These are phyloP conservation scores for Eulemur coronatus DNA, from an alignment of 2,797 vertebrate genomes.

Conservation along the genomic window DNA sequence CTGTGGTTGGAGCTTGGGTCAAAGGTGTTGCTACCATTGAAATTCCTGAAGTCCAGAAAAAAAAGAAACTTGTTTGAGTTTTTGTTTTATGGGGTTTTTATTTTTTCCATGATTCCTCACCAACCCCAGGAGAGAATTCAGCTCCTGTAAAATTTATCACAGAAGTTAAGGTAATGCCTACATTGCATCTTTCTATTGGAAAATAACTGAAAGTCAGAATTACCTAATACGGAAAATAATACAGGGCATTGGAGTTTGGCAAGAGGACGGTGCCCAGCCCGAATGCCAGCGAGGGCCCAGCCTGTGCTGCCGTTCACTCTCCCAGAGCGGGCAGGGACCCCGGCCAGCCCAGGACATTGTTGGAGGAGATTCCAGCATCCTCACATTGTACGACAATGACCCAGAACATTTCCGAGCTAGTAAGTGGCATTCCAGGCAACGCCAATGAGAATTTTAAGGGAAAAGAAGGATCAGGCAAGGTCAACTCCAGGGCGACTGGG, in stretches of 20 bases:
- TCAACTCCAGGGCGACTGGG: neutral
- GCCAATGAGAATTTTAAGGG: neutral
- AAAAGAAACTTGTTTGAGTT: rapidly evolving
- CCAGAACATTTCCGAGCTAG: neutral
- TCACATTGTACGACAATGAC: neutral
- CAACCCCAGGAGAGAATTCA: neutral
- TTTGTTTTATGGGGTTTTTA: neutral
- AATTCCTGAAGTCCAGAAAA: neutral
- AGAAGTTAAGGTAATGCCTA: neutral
- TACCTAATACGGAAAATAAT: neutral
- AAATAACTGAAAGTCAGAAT: constrained; percentile 19
- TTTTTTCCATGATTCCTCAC: neutral
- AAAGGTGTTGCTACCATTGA: neutral
- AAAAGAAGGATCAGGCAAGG: neutral
- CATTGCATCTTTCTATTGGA: neutral
- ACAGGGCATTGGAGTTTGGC: neutral
- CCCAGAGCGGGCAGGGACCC: neutral
- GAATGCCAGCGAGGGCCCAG: neutral
- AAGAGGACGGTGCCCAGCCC: neutral
- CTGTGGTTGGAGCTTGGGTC: neutral
- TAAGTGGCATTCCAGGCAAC: constrained; percentile 3
- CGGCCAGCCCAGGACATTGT: neutral
- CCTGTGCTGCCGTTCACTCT: neutral
- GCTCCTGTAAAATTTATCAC: neutral
- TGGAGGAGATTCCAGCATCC: neutral